Conservation (phyloP, 1,140 invertebrate species). For the Heliothis subflexa region DNA sequence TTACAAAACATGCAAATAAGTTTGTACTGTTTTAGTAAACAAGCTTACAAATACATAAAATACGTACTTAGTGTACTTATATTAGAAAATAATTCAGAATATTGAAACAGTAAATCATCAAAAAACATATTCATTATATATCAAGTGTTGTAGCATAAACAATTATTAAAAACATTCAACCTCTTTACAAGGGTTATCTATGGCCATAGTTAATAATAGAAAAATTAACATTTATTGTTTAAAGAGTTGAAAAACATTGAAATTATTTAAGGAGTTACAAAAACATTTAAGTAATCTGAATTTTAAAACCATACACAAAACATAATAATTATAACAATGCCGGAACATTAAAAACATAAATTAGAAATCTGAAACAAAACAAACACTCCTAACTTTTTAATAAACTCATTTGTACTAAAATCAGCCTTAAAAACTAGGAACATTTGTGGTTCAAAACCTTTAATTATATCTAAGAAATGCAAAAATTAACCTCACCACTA, state of each 20-base stretch:
- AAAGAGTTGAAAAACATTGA: too few species aligned
- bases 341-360: background rate
- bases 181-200: too few species aligned
- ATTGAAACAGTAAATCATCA: background rate
- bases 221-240: too few species aligned
- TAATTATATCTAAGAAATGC: background rate
- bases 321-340: too few species aligned
- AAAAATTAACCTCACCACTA: background rate
- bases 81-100: too few species aligned
- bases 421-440: slow-evolving; percentile 8
- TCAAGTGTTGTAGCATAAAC: background rate
- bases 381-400: slow-evolving; percentile 15
- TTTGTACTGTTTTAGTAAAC: slow-evolving; percentile 2
- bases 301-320: too few species aligned
- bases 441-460: background rate
- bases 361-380: background rate
- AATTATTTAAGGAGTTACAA: too few species aligned
- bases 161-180: too few species aligned
- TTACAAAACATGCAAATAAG: slow-evolving; percentile 23
- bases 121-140: background rate
- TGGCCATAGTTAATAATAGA: too few species aligned
- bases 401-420: slow-evolving; percentile 19
- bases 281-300: too few species aligned
- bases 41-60: slow-evolving; percentile 35
- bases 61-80: slow-evolving; percentile 24